These are phyloP conservation scores for Atethmia centrago DNA, from an alignment of 2,888 invertebrate genomes.

Conservation along the genomic window DNA sequence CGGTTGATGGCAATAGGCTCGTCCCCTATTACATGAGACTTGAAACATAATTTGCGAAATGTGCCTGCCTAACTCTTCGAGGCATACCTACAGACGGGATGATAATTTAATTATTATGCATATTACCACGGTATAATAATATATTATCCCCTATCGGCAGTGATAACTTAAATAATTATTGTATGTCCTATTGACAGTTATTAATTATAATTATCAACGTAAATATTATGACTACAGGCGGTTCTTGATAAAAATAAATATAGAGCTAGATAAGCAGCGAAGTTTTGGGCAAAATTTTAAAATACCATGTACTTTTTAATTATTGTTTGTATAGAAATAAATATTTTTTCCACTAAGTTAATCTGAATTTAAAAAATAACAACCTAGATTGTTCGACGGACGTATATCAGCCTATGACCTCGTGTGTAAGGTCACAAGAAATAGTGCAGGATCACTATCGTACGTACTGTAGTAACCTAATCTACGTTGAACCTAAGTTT, in stretches of 20 bases:
- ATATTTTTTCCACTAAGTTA: not conserved
- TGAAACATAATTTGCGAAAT: no score
- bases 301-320: not conserved
- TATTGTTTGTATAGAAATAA: not conserved
- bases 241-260: slow-evolving; percentile 2
- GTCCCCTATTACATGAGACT: no score
- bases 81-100: no score
- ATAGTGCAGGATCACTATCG: not conserved
- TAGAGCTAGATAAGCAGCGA: slow-evolving; percentile 19
- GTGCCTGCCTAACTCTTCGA: no score
- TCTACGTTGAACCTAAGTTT: slow-evolving; percentile 3
- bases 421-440: not conserved
- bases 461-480: slow-evolving; percentile 5
- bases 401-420: not conserved
- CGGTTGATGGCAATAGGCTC: no score
- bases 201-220: slow-evolving; percentile 10
- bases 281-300: not conserved
- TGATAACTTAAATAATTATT: not conserved
- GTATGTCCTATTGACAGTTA: not conserved
- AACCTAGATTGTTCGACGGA: slow-evolving; percentile 16
- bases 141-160: no score
- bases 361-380: not conserved
- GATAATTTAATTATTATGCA: not conserved
- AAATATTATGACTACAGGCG: slow-evolving; percentile 2
- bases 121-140: not conserved